phyloP scores from a whole-genome alignment of 2,888 invertebrate species.

The Noctua janthina region DNA sequence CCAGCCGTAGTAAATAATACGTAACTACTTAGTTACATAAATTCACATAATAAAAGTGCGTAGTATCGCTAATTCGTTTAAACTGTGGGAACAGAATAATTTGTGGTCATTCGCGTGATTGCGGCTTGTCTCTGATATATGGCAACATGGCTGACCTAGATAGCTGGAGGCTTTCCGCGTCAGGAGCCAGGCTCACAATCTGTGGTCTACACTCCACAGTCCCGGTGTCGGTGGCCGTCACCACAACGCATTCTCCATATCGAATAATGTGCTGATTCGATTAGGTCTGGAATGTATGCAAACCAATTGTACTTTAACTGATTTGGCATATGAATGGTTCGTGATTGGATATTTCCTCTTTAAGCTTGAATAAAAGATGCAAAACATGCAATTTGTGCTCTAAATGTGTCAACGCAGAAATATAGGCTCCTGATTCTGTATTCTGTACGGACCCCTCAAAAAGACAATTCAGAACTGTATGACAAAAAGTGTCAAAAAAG shows the following conservation, averaged over 20 bases:
- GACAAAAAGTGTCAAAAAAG: slow-evolving; percentile 9
- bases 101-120: slow-evolving; percentile 64
- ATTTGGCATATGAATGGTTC: slow-evolving; percentile 28
- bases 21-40: slow-evolving; percentile 63
- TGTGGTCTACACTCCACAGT: slow-evolving; percentile 24
- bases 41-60: slow-evolving; percentile 46
- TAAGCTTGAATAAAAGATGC: background rate
- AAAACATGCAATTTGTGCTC: no score
- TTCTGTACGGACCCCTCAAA: background rate
- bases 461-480: slow-evolving; percentile 8
- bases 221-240: slow-evolving; percentile 17
- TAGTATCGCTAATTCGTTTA: slow-evolving; percentile 65
- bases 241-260: slow-evolving; percentile 47
- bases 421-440: background rate
- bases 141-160: slow-evolving; percentile 62
- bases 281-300: slow-evolving; percentile 35
- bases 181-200: slow-evolving; percentile 25
- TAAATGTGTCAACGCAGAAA: background rate
- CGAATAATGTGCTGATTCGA: slow-evolving; percentile 35
- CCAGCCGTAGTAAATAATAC: slow-evolving; percentile 34
- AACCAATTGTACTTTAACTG: slow-evolving; percentile 11
- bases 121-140: slow-evolving; percentile 58
- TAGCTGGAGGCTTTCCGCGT: slow-evolving; percentile 61
- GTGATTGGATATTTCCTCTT: slow-evolving; percentile 8
- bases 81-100: slow-evolving; percentile 70